These are phyloP conservation scores for Tenebrosternarchus preto DNA, from an alignment of 2,113 vertebrate genomes.

Conservation along the genomic window DNA sequence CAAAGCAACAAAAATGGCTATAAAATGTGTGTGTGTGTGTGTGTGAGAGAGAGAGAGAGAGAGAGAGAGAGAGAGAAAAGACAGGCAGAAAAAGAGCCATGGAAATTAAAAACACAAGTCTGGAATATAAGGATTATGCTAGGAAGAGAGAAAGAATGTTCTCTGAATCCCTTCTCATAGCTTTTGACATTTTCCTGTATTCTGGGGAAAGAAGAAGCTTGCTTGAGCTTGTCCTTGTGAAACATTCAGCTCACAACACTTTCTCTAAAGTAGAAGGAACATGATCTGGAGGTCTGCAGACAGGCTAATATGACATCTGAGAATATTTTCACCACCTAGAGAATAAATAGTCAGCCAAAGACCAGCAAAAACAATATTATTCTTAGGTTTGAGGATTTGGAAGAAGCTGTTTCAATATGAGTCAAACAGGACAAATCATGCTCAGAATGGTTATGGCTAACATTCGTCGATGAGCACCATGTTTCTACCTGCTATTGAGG, in stretches of 20 bases:
- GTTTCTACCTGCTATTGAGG: too few relatives aligned
- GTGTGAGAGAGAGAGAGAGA: neutral
- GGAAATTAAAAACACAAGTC: neutral
- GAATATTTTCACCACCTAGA: neutral
- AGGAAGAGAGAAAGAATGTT: slow-evolving; percentile 13
- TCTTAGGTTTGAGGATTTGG: neutral
- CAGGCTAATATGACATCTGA: neutral
- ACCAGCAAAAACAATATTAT: neutral
- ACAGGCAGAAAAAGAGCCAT: neutral
- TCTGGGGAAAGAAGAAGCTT: neutral
- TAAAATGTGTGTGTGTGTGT: neutral
- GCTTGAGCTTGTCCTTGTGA: neutral
- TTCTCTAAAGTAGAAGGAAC: neutral
- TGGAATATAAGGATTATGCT: slow-evolving; percentile 1
- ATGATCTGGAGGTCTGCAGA: neutral
- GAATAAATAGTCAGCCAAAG: neutral
- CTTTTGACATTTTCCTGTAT: slow-evolving; percentile 8
- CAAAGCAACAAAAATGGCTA: slow-evolving; percentile 19
- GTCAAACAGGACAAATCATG: too few relatives aligned
- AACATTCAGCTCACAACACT: neutral
- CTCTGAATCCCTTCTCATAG: slow-evolving; percentile 5
- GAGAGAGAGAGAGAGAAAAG: slow-evolving; percentile 5
- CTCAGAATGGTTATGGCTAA: too few relatives aligned
- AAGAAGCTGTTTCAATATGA: too few relatives aligned
- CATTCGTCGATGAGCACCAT: too few relatives aligned